Percentiles rank a stretch among this genome's conserved stretches.
Conservation (phyloP, 1,140 invertebrate species). For the Octopus sinensis region DNA sequence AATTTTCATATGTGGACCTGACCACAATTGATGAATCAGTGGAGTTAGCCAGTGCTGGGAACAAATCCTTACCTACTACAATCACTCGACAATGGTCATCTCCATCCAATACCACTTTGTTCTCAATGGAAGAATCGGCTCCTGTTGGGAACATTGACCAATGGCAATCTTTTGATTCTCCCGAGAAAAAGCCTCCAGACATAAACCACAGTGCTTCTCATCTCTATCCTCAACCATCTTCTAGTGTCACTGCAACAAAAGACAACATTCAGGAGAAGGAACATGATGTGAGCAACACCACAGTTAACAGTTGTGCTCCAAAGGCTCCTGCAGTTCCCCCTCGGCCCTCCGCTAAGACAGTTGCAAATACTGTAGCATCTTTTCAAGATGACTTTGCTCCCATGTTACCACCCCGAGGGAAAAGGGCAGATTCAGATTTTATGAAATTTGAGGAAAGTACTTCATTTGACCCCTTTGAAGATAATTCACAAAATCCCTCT, state of each 20-base stretch:
- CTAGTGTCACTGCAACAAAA: no score
- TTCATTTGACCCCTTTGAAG: not conserved
- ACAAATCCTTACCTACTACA: not conserved
- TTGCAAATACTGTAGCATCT: not conserved
- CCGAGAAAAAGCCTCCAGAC: not conserved
- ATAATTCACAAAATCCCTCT: not conserved
- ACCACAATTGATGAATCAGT: slow-evolving; percentile 9
- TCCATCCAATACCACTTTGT: not conserved
- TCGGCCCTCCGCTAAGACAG: not conserved
- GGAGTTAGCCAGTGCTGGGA: not conserved
- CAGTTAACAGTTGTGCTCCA: no score
- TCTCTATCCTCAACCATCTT: no score
- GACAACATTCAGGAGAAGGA: no score
- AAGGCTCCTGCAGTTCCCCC: not conserved
- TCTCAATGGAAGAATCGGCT: not conserved
- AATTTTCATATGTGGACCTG: slow-evolving; percentile 6
- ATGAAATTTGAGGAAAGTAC: not conserved
- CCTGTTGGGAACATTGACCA: not conserved
- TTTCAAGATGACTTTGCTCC: not conserved
- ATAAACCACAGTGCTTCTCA: not conserved
- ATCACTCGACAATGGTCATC: not conserved
- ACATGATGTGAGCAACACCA: no score
- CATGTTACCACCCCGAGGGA: not conserved
- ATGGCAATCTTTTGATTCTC: slow-evolving; percentile 1
- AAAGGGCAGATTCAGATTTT: not conserved